Conservation (phyloP, 2,797 vertebrate species). For the Hydrolagus colliei region DNA sequence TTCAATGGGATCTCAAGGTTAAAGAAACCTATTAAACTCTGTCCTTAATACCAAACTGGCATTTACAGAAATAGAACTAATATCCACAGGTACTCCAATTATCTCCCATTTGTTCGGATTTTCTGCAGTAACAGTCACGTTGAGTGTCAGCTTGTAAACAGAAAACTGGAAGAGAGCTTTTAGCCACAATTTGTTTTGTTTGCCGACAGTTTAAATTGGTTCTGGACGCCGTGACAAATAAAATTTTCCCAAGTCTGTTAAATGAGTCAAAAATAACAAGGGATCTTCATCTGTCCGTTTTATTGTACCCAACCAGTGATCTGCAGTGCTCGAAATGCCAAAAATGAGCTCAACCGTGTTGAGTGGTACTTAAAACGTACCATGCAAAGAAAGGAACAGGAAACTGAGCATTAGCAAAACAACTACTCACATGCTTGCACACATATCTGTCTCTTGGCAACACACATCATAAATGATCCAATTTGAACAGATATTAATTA, state of each 20-base stretch:
- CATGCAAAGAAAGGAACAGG: background rate
- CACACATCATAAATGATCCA: background rate
- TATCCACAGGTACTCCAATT: background rate
- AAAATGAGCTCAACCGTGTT: background rate
- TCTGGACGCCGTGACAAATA: background rate
- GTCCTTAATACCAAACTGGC: background rate
- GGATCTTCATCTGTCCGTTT: background rate
- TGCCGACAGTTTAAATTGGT: constrained; percentile 20
- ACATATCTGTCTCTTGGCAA: background rate
- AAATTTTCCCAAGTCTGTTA: background rate
- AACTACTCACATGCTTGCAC: background rate
- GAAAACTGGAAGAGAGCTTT: background rate
- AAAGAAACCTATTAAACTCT: background rate
- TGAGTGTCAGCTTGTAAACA: background rate
- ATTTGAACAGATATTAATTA: too few relatives aligned
- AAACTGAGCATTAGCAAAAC: background rate
- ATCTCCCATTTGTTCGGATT: background rate
- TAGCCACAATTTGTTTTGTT: background rate
- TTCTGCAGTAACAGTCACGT: background rate
- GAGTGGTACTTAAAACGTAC: background rate
- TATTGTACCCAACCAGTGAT: background rate
- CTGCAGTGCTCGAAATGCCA: too few relatives aligned
- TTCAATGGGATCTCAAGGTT: background rate
- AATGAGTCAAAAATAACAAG: background rate
- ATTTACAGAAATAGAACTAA: constrained; percentile 5